A percentile compares a stretch with the other conserved stretches of the same genome.
phyloP scores from a whole-genome alignment of 2,888 invertebrate species.

The Synanthedon tipuliformis region DNA sequence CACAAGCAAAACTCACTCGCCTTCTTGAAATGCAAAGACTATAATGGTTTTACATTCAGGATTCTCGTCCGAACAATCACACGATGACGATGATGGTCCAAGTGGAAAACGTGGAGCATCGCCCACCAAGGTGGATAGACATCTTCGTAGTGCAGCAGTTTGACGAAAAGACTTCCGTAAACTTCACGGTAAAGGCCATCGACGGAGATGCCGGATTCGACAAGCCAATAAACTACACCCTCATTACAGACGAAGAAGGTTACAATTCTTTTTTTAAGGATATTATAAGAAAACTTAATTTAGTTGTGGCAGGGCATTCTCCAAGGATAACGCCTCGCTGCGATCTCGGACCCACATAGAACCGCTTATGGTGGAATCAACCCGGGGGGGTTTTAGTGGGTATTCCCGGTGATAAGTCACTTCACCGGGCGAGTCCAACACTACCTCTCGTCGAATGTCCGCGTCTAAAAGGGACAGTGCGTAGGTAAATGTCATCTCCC shows the following conservation, averaged over 20 bases:
- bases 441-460: too few relatives aligned
- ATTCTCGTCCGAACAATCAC: conserved; percentile 47
- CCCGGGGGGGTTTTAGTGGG: not conserved
- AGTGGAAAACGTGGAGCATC: conserved; percentile 70
- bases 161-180: conserved; percentile 56
- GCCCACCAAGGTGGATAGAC: conserved; percentile 71
- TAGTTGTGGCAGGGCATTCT: not conserved
- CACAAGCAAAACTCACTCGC: too few relatives aligned
- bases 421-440: too few relatives aligned
- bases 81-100: conserved; percentile 61
- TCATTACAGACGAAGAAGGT: conserved; percentile 47
- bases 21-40: too few relatives aligned
- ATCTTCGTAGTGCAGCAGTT: conserved; percentile 69
- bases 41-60: conserved; percentile 26
- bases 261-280: conserved; percentile 7
- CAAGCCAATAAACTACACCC: conserved; percentile 60
- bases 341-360: too few relatives aligned
- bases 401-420: not conserved
- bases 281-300: not conserved
- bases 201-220: conserved; percentile 74
- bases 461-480: too few relatives aligned
- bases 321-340: too few relatives aligned
- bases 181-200: conserved; percentile 62
- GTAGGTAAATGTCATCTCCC: too few relatives aligned
- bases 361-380: too few relatives aligned